These are phyloP conservation scores for Zele albiditarsus DNA, from an alignment of 2,888 invertebrate species.

Conservation along the genomic window DNA sequence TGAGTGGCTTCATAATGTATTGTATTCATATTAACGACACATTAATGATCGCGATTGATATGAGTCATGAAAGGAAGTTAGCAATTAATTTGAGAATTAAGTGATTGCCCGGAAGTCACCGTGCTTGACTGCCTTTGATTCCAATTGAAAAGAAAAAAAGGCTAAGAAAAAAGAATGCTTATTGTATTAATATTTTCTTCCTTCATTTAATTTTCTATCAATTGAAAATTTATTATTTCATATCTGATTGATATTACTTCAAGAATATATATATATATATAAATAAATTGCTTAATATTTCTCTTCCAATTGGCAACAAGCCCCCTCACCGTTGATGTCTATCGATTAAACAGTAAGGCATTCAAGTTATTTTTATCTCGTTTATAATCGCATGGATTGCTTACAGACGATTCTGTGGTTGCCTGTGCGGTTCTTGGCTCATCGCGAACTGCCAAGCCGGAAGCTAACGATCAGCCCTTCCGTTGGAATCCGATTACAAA, in stretches of 20 bases:
- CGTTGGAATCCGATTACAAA: conserved; percentile 35
- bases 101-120: not conserved
- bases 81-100: not conserved
- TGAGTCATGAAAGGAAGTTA: not conserved
- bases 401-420: conserved; percentile 23
- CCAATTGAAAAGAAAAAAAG: not conserved
- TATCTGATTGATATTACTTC: not conserved
- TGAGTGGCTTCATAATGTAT: not conserved
- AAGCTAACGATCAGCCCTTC: conserved; percentile 47
- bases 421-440: conserved; percentile 40
- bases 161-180: not conserved
- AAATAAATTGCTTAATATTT: too few relatives aligned
- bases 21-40: not conserved
- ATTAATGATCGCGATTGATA: not conserved
- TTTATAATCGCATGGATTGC: conserved; percentile 21
- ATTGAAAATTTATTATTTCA: not conserved
- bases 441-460: conserved; percentile 42
- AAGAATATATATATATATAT: not conserved
- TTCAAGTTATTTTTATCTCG: conserved; percentile 26
- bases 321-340: not conserved
- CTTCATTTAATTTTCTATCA: not conserved
- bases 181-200: not conserved
- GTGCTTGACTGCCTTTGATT: not conserved
- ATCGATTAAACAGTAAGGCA: not conserved
- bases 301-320: not conserved